Percentiles rank a stretch among this genome's conserved stretches.
These are phyloP conservation scores for Ferdinandea cuprea DNA, from an alignment of 2,888 invertebrate genomes.

Conservation along the genomic window DNA sequence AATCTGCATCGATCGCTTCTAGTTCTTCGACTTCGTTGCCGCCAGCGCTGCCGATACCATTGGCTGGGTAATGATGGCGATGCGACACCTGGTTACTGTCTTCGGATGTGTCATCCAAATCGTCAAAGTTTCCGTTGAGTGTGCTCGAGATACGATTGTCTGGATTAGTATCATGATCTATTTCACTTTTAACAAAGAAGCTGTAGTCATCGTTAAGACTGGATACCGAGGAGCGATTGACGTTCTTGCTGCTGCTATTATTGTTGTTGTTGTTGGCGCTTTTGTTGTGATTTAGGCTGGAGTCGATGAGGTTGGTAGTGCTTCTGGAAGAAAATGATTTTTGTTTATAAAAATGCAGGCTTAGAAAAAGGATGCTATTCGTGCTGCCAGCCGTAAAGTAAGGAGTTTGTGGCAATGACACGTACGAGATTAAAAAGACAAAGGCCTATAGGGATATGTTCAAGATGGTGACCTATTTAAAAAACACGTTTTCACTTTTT, in stretches of 20 bases:
- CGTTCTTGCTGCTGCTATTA: conserved; percentile 46
- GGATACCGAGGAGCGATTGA: conserved; percentile 71
- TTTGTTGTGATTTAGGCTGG: conserved; percentile 64
- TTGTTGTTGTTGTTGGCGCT: conserved; percentile 75
- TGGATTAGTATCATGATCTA: conserved; percentile 78
- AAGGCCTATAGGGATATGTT: too few relatives aligned
- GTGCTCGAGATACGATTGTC: conserved; percentile 82
- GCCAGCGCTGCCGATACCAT: conserved; percentile 24
- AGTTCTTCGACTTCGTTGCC: conserved; percentile 80
- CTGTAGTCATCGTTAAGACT: conserved; percentile 78
- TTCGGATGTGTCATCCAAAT: conserved; percentile 77
- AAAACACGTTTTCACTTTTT: too few relatives aligned
- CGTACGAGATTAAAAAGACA: too few relatives aligned
- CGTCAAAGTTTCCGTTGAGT: conserved; percentile 80
- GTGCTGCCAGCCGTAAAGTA: too few relatives aligned
- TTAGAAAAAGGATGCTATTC: too few relatives aligned
- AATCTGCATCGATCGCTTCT: conserved; percentile 82
- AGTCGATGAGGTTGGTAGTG: conserved; percentile 33
- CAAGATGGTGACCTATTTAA: too few relatives aligned
- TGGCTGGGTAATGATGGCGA: conserved; percentile 35
- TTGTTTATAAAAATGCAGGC: background rate
- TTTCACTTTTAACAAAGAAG: conserved; percentile 80
- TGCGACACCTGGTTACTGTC: conserved; percentile 67
- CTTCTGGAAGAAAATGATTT: conserved; percentile 34
- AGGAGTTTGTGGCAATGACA: too few relatives aligned